Base-by-base conservation (phyloP, 2,797 vertebrate genomes). In the Poeciliopsis infans region DNA sequence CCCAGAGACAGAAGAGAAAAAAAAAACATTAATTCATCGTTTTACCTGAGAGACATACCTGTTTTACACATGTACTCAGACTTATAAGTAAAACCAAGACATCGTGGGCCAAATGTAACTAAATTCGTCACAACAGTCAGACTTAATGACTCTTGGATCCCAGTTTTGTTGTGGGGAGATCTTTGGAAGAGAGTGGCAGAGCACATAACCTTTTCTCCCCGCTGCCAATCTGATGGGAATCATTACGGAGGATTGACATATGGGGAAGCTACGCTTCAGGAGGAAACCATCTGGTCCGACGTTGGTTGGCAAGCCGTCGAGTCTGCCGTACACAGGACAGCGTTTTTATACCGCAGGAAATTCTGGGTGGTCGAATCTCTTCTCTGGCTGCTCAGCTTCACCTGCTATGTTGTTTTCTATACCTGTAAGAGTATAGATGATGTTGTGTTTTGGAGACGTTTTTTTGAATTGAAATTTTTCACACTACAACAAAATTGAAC, bases 241-340 rank as follows among this genome's bases (percentile, higher is more conserved):
- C 85, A 89, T 92, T 91, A 86, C 78, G 69, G 80, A 66, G 76
- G 85, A 84, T 74, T 83, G 83, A 78, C 94, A 94, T 93, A 93
- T 91, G 92, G 92, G 76, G 72, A 85, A 77, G 87, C 82, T 79
- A 51, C 80, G 89, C 88, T 84, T 91, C 87, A 88, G 87, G 84
- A 91, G 83, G 78, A 90, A 57, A 80, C 94, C 93, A 94, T 94
- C 91, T 92, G 92, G 86, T 79, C 73, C 59, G 41, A 79, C 79
- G 76, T 78, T 89, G 85, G 79, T 79, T 92, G 89, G 89, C 89
- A 87, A 76, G 77, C 74, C 25, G 72, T 89, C 79, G 78, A 71
- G 78, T 89, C 89, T 86, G 72, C 82, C 82, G 74, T 72, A 84
- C 84, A 85, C 84, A 85, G 72, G 76, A 80, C 59, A 6, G 81